Evolutionary conservation across 1,140 invertebrate species (phyloP).

Genomic region (Nymphalis io): DNA sequence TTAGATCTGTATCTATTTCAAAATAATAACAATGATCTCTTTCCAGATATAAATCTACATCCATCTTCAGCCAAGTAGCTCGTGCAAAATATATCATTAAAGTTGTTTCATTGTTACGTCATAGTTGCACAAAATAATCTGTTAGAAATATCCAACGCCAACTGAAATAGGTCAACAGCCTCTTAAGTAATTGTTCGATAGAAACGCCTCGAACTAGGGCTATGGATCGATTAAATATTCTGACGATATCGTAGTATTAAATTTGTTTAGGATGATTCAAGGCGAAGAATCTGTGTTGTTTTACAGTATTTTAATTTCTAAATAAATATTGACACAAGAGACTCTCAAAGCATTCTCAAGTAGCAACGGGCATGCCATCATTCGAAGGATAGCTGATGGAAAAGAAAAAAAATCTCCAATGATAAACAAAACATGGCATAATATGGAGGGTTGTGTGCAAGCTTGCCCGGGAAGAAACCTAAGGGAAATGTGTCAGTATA

Average conservation of each 20-base stretch:
- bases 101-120: conserved; percentile 10
- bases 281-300: not conserved
- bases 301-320: not conserved
- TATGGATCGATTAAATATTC: conserved; percentile 34
- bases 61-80: not conserved
- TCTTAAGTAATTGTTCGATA: conserved; percentile 61
- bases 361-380: no score
- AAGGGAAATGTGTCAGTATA: no score
- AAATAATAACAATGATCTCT: no score
- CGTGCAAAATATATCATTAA: not conserved
- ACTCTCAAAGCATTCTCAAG: not conserved
- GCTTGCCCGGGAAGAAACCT: no score
- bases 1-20: no score
- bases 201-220: conserved; percentile 27
- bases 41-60: no score
- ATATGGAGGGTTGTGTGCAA: no score
- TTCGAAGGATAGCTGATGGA: no score
- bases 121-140: conserved; percentile 23
- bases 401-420: no score
- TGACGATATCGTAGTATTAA: conserved; percentile 2
- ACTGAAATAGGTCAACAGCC: conserved; percentile 58
- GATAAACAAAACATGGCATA: no score
- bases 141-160: conserved; percentile 47
- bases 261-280: conserved; percentile 9
- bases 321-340: not conserved